phyloP scores from a whole-genome alignment of 2,113 vertebrate species.

The Coptodon rendalli region DNA sequence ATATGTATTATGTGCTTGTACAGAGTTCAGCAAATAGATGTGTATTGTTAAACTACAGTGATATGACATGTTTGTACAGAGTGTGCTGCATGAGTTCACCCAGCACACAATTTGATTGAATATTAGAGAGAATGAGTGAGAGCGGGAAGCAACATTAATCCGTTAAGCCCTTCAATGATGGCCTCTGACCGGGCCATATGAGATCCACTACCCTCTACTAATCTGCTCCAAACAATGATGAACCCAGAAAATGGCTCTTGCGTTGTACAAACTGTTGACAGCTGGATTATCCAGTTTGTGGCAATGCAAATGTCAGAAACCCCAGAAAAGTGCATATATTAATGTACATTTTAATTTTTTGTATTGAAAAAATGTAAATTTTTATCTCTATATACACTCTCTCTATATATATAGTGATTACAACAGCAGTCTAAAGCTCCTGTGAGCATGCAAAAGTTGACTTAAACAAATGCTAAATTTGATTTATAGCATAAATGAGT shows the following conservation, averaged over 20 bases:
- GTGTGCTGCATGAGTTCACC: constrained; percentile 20
- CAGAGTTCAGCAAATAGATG: constrained; percentile 25
- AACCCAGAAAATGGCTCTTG: constrained; percentile 73
- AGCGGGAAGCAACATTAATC: constrained; percentile 71
- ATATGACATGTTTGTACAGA: constrained; percentile 34
- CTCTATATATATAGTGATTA: neutral
- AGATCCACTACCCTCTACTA: constrained; percentile 73
- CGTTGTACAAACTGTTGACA: constrained; percentile 73
- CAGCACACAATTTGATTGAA: constrained; percentile 52
- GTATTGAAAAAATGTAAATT: neutral
- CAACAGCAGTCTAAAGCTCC: neutral
- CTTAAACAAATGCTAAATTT: neutral
- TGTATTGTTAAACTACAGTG: constrained; percentile 13
- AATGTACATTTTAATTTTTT: neutral
- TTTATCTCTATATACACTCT: neutral
- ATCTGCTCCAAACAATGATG: constrained; percentile 74
- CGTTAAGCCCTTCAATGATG: constrained; percentile 75
- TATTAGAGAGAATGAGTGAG: constrained; percentile 53
- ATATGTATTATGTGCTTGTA: neutral
- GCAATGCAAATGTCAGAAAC: constrained; percentile 55
- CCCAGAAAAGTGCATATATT: constrained; percentile 32
- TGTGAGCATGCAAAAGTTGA: neutral
- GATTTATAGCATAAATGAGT: neutral
- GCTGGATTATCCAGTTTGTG: constrained; percentile 68
- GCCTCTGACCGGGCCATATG: constrained; percentile 75